These are phyloP conservation scores for Darevskia mixta DNA, from an alignment of 2,797 vertebrate species.

Conservation along the genomic window DNA sequence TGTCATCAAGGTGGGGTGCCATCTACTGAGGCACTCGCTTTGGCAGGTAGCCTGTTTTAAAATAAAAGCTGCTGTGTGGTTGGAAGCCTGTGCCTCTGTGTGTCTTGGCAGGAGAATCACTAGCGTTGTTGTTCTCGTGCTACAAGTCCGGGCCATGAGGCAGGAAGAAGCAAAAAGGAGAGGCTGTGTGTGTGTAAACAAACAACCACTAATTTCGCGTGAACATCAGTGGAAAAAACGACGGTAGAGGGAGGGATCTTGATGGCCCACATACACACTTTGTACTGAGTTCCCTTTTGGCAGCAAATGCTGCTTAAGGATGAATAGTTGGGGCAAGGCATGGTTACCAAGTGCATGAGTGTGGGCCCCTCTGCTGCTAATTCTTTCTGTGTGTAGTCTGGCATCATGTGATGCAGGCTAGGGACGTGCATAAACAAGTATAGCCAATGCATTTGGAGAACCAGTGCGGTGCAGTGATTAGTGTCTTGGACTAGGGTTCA, in stretches of 20 bases:
- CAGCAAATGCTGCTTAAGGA: background rate
- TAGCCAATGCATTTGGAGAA: background rate
- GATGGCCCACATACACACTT: background rate
- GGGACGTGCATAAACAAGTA: background rate
- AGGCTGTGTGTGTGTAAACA: background rate
- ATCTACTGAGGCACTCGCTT: background rate
- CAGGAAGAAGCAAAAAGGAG: background rate
- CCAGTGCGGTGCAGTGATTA: too few relatives aligned
- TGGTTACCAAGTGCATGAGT: background rate
- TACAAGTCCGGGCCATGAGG: background rate
- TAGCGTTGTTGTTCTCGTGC: background rate
- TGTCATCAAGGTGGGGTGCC: background rate
- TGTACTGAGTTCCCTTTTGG: background rate
- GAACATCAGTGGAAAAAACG: background rate
- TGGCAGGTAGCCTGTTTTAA: background rate
- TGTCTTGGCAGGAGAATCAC: too few relatives aligned
- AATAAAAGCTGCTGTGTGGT: background rate
- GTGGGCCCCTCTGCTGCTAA: background rate
- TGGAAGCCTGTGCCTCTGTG: background rate
- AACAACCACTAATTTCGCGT: background rate
- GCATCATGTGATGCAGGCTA: too few relatives aligned
- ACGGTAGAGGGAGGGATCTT: background rate
- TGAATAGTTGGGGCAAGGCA: background rate
- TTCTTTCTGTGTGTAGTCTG: background rate
- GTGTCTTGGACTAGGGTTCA: too few relatives aligned